Base-by-base conservation (phyloP, 92 coral and sea anemone genomes). In the Phenganax stokvisi region DNA sequence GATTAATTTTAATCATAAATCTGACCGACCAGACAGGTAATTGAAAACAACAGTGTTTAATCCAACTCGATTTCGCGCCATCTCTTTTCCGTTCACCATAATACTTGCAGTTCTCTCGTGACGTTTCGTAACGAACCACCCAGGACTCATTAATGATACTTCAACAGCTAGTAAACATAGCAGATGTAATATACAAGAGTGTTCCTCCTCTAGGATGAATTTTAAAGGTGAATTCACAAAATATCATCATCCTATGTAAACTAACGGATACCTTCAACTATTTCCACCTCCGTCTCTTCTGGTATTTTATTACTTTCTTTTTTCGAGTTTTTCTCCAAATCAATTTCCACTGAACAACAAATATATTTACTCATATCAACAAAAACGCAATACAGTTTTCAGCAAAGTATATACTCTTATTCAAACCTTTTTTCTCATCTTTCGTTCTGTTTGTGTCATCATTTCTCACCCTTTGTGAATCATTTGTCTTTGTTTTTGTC, bases 41-140 rank as follows among this genome's bases (percentile, higher is more conserved):
- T 59, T 76, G 51, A 76, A 54, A 54, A 76, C 52, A 28, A 76
- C 70, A 12, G 60, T 76, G n/a, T 76, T 76, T 54, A 76, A 27
- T 76, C 81, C 81, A 11, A 15, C n/a, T 76, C 56, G 28, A 60
- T 76, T 76, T 59, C 47, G 54, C 10, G 81, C 55, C 55, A 76
- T 30, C 30, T 76, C 81, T 76, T 57, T 76, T 3, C 81, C 81
- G 20, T 76, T 76, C 16, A 76, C 71, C 69, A 76, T 59, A 15
- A 76, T 59, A 54, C 81, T 76, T 30, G 81, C 81, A 30, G 54
- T 59, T 44, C 81, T 76, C 1, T 59, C 70, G 9, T 31, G 55
- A 44, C 29, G 0, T 47, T 20, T 30, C 25, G 9, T 76, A 11
- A 7, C 56, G 0, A 12, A 13, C 81, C 69, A 76, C 3, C 81